A percentile compares a stretch with the other conserved stretches of the same genome.
Conservation (phyloP, 1,140 invertebrate genomes). For the Scaptomyza hsui region DNA sequence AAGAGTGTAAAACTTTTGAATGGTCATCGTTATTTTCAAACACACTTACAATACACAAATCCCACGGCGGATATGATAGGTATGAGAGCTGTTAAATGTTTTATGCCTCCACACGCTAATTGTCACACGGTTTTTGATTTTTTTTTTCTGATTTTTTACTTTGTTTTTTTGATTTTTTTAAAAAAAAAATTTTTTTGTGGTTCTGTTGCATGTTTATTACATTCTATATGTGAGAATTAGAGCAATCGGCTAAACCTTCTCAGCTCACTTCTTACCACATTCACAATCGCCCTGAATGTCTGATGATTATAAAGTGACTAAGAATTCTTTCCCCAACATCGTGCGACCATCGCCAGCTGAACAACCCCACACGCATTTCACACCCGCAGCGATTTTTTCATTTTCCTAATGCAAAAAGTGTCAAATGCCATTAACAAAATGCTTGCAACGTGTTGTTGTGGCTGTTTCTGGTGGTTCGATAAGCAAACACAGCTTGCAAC, state of each 20-base stretch:
- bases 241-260: slow-evolving; percentile 1
- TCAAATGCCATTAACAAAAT: no score
- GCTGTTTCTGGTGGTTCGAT: no score
- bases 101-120: slow-evolving; percentile 60
- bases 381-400: no score
- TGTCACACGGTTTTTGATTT: slow-evolving; percentile 47
- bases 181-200: no score
- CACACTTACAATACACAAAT: slow-evolving; percentile 17
- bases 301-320: background rate
- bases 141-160: slow-evolving; percentile 1
- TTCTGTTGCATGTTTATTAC: no score
- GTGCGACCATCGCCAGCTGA: background rate
- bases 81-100: slow-evolving; percentile 51
- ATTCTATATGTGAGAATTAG: slow-evolving; percentile 4
- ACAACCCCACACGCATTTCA: background rate
- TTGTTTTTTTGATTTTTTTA: no score
- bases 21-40: background rate
- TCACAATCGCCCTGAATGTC: background rate
- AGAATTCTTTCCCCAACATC: background rate
- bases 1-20: slow-evolving; percentile 1
- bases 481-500: no score
- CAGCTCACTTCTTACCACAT: background rate
- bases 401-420: background rate
- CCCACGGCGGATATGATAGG: background rate
- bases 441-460: no score